These are phyloP conservation scores for Microplitis deprimator DNA, from an alignment of 2,888 invertebrate species.

Conservation along the genomic window DNA sequence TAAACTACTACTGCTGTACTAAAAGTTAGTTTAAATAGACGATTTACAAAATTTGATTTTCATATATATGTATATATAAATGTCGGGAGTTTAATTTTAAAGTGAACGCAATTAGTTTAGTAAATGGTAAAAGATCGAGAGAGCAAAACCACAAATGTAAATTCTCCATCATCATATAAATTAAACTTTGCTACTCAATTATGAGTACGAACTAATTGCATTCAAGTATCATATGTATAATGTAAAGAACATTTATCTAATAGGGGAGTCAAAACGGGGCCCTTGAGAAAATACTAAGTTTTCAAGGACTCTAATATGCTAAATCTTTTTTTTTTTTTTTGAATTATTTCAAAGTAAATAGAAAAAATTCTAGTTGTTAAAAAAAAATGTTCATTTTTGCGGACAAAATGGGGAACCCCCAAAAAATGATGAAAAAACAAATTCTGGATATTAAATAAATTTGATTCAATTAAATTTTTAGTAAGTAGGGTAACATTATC, in stretches of 20 bases:
- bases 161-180: slow-evolving; percentile 3
- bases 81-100: neutral
- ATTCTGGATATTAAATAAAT: too few species aligned
- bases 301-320: too few species aligned
- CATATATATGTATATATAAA: neutral
- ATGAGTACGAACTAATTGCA: neutral
- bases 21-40: neutral
- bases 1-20: neutral
- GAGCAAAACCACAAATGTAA: neutral
- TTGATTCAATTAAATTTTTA: too few species aligned
- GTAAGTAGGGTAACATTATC: too few species aligned
- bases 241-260: neutral
- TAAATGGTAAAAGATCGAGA: neutral
- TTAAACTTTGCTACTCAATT: neutral
- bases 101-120: neutral
- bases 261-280: too few species aligned
- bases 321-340: too few species aligned
- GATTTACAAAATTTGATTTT: neutral
- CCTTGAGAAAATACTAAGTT: too few species aligned
- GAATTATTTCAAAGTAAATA: too few species aligned
- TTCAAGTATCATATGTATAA: neutral
- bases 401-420: too few species aligned
- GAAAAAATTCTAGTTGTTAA: too few species aligned
- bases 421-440: too few species aligned
- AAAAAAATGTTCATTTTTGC: too few species aligned